Evolutionary conservation across 2,888 invertebrate species (phyloP).

Genomic region (Bellardia pandia): DNA sequence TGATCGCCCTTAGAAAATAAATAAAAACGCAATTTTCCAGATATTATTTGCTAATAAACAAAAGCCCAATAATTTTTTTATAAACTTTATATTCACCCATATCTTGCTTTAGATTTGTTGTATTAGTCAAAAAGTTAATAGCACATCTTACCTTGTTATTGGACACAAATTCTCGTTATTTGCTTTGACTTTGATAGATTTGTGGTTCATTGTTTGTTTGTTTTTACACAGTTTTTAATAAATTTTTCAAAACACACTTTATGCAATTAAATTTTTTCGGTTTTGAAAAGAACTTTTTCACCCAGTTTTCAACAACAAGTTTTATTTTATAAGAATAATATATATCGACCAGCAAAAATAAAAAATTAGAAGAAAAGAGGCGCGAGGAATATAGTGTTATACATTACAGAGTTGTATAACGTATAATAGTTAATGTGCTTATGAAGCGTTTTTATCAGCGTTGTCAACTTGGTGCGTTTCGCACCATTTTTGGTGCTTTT

Average conservation of each 20-base stretch:
- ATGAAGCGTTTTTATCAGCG: not conserved
- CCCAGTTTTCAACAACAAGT: constrained; percentile 45
- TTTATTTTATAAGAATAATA: constrained; percentile 24
- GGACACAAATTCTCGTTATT: constrained; percentile 83
- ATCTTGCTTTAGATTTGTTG: not conserved
- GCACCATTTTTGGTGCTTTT: too few species aligned
- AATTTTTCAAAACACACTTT: constrained; percentile 61
- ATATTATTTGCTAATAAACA: not conserved
- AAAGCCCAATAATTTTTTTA: not conserved
- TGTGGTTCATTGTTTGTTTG: constrained; percentile 79
- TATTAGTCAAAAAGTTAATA: constrained; percentile 6
- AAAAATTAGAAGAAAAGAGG: constrained; percentile 58
- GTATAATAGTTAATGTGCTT: constrained; percentile 20
- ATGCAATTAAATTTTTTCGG: constrained; percentile 18
- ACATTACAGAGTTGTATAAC: constrained; percentile 41
- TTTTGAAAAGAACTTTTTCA: constrained; percentile 28
- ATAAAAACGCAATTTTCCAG: constrained; percentile 46
- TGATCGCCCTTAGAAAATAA: not conserved
- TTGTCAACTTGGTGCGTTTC: too few species aligned
- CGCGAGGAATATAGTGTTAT: constrained; percentile 59
- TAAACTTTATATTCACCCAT: constrained; percentile 8
- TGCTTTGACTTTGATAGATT: constrained; percentile 78
- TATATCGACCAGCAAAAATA: constrained; percentile 17
- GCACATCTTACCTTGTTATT: constrained; percentile 78
- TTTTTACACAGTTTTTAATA: constrained; percentile 53